A percentile compares a stretch with the other conserved stretches of the same genome.
These are phyloP conservation scores for Uropsilus gracilis DNA, from an alignment of 2,113 vertebrate genomes.

Conservation along the genomic window DNA sequence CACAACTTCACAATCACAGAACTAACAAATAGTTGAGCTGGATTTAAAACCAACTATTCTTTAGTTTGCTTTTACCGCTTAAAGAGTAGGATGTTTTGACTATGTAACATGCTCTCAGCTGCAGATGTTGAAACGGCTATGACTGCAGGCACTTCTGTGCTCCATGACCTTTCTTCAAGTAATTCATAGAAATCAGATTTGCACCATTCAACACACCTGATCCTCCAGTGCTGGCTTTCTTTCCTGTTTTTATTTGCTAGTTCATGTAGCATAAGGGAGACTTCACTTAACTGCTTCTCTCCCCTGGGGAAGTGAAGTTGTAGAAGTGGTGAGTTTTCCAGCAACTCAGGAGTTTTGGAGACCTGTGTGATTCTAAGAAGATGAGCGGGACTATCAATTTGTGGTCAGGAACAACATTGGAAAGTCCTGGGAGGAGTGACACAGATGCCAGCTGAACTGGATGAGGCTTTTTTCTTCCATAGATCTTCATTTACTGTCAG, in stretches of 20 bases:
- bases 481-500: background rate
- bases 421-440: background rate
- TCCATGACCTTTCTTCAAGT: background rate
- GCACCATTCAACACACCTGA: background rate
- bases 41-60: background rate
- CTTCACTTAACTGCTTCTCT: background rate
- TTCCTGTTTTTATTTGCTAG: background rate
- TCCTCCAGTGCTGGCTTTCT: background rate
- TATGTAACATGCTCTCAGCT: background rate
- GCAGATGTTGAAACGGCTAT: background rate
- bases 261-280: background rate
- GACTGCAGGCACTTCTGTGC: background rate
- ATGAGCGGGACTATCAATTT: background rate
- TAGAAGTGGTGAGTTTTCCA: background rate
- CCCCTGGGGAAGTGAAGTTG: background rate
- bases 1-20: background rate
- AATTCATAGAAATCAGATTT: constrained; percentile 40
- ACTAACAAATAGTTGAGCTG: background rate
- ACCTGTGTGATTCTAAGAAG: background rate
- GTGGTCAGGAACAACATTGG: background rate
- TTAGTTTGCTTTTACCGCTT: too few species aligned
- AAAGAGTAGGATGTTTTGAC: background rate
- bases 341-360: background rate
- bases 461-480: background rate
- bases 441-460: accelerated